Conservation (phyloP, 1,140 invertebrate species). For the Diabrotica undecimpunctata region DNA sequence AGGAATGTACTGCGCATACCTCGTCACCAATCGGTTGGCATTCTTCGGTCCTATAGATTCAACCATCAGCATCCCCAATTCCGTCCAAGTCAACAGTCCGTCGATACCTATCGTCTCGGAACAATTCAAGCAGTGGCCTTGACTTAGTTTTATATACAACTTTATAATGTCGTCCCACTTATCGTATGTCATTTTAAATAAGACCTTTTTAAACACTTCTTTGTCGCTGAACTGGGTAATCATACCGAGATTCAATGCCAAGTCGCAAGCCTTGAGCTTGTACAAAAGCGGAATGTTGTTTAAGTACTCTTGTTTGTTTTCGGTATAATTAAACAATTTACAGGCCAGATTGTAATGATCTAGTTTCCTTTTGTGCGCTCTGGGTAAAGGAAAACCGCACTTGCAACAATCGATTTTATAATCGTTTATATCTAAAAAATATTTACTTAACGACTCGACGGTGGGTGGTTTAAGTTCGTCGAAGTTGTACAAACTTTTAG, state of each 20-base stretch:
- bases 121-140: constrained; percentile 46
- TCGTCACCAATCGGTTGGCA: constrained; percentile 40
- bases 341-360: constrained; percentile 32
- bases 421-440: constrained; percentile 31
- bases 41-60: constrained; percentile 41
- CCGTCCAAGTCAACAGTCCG: constrained; percentile 41
- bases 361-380: constrained; percentile 24
- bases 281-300: constrained; percentile 38
- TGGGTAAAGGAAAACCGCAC: constrained; percentile 43
- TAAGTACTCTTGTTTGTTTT: constrained; percentile 25
- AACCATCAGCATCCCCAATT: constrained; percentile 40
- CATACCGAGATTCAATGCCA: constrained; percentile 29
- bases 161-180: constrained; percentile 38
- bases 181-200: constrained; percentile 37
- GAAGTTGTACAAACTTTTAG: constrained; percentile 23
- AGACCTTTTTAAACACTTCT: constrained; percentile 31
- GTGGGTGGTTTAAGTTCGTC: constrained; percentile 22
- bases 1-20: constrained; percentile 43
- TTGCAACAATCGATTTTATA: constrained; percentile 27
- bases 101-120: constrained; percentile 34
- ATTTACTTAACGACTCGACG: constrained; percentile 31
- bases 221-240: constrained; percentile 41
- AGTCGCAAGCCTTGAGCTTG: constrained; percentile 28
- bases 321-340: constrained; percentile 27
- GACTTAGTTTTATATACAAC: constrained; percentile 38